These are phyloP conservation scores for Danio rerio DNA, from an alignment of 2,113 vertebrate species.

Conservation along the genomic window DNA sequence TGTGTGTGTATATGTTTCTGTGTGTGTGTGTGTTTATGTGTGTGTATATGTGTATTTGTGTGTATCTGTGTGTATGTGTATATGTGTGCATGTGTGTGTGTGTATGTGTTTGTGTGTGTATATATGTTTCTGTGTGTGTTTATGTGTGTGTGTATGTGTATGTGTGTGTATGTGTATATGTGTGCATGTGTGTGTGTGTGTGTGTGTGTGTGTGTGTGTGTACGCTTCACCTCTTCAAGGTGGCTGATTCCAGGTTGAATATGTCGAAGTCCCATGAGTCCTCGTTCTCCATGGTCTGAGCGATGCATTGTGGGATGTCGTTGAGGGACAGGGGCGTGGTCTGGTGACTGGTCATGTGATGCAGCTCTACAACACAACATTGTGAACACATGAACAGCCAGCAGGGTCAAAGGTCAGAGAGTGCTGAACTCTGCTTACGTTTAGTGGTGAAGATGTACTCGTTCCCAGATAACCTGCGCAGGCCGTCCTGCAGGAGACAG, in stretches of 20 bases:
- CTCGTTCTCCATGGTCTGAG: constrained; percentile 92
- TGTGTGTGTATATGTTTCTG: too few relatives aligned
- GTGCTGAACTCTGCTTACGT: constrained; percentile 78
- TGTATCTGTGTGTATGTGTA: too few relatives aligned
- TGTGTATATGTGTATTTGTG: too few relatives aligned
- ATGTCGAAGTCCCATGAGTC: constrained; percentile 95
- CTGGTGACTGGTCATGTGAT: constrained; percentile 80
- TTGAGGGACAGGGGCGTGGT: constrained; percentile 82
- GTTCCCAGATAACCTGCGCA: constrained; percentile 91
- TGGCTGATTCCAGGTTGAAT: constrained; percentile 92
- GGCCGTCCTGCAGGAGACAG: constrained; percentile 83
- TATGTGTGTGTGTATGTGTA: not conserved
- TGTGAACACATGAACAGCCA: not conserved
- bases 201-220: not conserved
- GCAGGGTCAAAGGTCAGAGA: not conserved
- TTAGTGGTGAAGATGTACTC: constrained; percentile 90
- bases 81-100: not conserved
- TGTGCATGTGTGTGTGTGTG: not conserved
- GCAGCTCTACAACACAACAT: constrained; percentile 76
- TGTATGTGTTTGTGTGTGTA: not conserved
- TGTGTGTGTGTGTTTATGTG: too few relatives aligned
- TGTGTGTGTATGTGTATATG: not conserved
- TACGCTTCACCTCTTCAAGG: constrained; percentile 78
- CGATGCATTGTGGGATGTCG: constrained; percentile 88
- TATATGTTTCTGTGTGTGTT: not conserved